These are phyloP conservation scores for Erebia aethiops DNA, from an alignment of 2,888 invertebrate genomes.

Conservation along the genomic window DNA sequence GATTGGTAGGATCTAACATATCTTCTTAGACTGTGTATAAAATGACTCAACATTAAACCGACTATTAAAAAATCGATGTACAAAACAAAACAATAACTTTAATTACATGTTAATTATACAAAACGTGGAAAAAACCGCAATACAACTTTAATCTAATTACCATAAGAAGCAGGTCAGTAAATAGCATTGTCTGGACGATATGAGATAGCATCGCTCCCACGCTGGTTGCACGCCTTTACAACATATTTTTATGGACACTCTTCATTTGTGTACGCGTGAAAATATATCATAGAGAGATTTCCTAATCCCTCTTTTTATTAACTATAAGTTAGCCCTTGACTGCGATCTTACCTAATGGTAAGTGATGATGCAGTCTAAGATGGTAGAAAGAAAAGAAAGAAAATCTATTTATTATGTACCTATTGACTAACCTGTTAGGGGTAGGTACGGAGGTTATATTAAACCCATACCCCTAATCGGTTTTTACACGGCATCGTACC, in stretches of 20 bases:
- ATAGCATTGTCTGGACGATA: slow-evolving; percentile 12
- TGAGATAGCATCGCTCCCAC: slow-evolving; percentile 33
- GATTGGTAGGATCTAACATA: too few species aligned
- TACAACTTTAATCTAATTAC: slow-evolving; percentile 32
- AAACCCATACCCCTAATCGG: too few species aligned
- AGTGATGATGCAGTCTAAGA: too few species aligned
- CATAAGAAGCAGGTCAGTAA: slow-evolving; percentile 32
- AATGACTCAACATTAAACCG: neutral
- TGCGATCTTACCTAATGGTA: too few species aligned
- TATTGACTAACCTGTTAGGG: too few species aligned
- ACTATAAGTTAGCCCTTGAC: too few species aligned
- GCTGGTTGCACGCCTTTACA: slow-evolving; percentile 29
- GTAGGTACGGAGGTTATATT: too few species aligned
- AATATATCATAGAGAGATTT: slow-evolving; percentile 10
- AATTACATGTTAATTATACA: slow-evolving; percentile 25
- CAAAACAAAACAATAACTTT: slow-evolving; percentile 6
- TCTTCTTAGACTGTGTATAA: too few species aligned
- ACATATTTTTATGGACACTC: slow-evolving; percentile 28
- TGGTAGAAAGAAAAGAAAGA: too few species aligned
- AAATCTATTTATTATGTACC: too few species aligned
- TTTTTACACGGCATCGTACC: too few species aligned
- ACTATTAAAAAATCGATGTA: neutral
- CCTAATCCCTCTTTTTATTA: too few species aligned
- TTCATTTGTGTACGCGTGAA: neutral
- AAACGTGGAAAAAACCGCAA: slow-evolving; percentile 16